Evolutionary conservation across 2,888 invertebrate species (phyloP), one percentile per base, ranked within the genome.

Genomic region (Tanypteryx hageni): DNA sequence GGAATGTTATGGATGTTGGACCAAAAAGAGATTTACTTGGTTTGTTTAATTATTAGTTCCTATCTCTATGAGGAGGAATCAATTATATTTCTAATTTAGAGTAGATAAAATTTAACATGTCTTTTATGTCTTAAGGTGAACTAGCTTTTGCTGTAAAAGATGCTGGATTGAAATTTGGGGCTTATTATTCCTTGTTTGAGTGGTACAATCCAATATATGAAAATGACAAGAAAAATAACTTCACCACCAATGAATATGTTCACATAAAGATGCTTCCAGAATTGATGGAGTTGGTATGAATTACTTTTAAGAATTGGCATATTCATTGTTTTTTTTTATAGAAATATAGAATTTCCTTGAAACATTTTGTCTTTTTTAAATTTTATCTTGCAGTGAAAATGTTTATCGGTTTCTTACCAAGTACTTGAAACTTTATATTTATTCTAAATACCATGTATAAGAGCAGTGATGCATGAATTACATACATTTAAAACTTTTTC

Each of bases 201-300:
- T 98, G 98, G 98, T 98, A 96, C 94, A 97, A 98, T 95, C 98
- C 98, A 0, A 95, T 98, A 89, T 98, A 98, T 94, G 93, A 96
- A 18, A 95, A 96, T 59, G 98, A 98, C 94, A 97, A 97, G 94
- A 94, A 95, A 2, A 96, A 96, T 76, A 95, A 96, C 81, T 98
- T 97, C 94, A 95, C 95, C 9, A 96, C 97, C 4, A 96, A 96
- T 59, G 95, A 96, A 82, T 99, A 97, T 95, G 97, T 97, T 0
- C 95, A 96, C 10, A 95, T 96, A 4, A 98, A 98, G 95, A 95
- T 97, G n/a, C 95, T 97, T 93, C 98, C 98, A 0, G 99, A 99
- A 95, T 95, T 99, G 94, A 96, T 96, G 93, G 98, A 99, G 94
- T 94, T 98, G 91, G 96, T 98, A 56, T 94, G 93, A 93, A 57